A percentile compares a stretch with the other conserved stretches of the same genome.
phyloP scores from a whole-genome alignment of 2,888 invertebrate genomes.

The Colostygia pectinataria region DNA sequence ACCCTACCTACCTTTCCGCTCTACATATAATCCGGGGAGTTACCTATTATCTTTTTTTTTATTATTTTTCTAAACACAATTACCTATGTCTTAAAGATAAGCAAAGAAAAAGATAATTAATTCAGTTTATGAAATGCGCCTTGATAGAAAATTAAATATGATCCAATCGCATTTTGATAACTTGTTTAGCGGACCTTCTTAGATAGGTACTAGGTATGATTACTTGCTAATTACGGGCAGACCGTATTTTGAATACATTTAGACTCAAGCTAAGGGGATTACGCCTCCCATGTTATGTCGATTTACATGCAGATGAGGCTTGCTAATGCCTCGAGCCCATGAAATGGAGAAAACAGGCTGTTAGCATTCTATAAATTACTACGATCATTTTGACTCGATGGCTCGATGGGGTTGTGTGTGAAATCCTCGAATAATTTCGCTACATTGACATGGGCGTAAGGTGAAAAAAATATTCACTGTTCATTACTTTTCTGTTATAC shows the following conservation, averaged over 20 bases:
- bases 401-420: no score
- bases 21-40: no score
- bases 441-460: no score
- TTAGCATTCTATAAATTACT: background rate
- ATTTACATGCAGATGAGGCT: constrained; percentile 50
- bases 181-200: constrained; percentile 16
- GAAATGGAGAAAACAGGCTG: constrained; percentile 33
- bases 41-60: no score
- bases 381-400: no score
- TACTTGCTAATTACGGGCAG: constrained; percentile 34
- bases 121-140: background rate
- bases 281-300: constrained; percentile 39
- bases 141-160: background rate
- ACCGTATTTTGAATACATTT: constrained; percentile 43
- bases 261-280: constrained; percentile 42
- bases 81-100: no score
- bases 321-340: constrained; percentile 41
- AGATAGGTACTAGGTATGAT: constrained; percentile 4
- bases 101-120: no score
- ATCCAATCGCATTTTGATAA: constrained; percentile 19
- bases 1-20: no score
- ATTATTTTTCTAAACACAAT: no score
- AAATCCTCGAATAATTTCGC: no score
- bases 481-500: no score
- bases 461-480: no score